phyloP scores from a whole-genome alignment of 2,113 vertebrate species.

The Ivindomyrus marchei region DNA sequence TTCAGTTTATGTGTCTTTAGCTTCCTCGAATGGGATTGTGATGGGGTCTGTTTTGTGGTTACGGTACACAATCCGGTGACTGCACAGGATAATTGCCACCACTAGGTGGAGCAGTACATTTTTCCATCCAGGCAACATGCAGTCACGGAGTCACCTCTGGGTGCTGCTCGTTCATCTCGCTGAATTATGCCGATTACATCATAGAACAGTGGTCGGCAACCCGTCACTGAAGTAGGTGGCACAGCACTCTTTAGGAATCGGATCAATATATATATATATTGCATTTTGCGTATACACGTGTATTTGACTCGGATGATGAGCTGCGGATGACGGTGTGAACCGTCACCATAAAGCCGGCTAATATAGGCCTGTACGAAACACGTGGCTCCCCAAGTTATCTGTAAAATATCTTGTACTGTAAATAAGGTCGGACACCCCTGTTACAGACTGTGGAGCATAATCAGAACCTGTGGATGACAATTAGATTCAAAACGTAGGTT shows the following conservation, averaged over 20 bases:
- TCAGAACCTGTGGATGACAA: neutral
- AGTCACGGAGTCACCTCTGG: neutral
- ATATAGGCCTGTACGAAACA: neutral
- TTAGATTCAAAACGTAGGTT: neutral
- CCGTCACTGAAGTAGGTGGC: neutral
- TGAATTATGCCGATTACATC: neutral
- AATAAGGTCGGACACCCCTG: neutral
- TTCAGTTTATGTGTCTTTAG: neutral
- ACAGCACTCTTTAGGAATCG: neutral
- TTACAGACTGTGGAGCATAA: neutral
- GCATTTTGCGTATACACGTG: neutral
- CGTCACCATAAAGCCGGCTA: neutral
- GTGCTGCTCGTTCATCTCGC: neutral
- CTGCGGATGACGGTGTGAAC: neutral
- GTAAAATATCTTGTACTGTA: neutral
- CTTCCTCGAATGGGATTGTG: neutral
- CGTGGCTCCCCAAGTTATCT: neutral
- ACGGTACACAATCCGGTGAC: neutral
- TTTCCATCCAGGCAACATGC: neutral
- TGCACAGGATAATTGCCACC: neutral
- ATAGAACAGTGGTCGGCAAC: neutral
- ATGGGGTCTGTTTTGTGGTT: neutral
- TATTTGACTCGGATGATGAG: neutral
- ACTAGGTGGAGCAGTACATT: neutral
- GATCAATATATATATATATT: neutral